These are phyloP conservation scores for Anolis sagrei DNA, from an alignment of 2,113 vertebrate genomes.

Conservation along the genomic window DNA sequence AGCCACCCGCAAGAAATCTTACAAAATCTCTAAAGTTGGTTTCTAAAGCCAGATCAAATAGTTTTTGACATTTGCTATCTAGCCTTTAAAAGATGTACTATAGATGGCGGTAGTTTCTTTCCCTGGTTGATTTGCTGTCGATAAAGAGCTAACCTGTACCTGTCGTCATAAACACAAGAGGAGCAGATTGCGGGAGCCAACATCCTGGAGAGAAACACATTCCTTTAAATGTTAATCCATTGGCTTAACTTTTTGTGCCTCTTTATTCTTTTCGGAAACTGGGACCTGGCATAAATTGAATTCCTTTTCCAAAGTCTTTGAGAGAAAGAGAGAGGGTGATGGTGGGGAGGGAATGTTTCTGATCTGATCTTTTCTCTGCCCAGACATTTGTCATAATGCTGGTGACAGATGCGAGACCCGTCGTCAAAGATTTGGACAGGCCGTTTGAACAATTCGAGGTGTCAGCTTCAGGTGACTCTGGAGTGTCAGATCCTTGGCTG, in stretches of 20 bases:
- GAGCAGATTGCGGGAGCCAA: conserved; percentile 57
- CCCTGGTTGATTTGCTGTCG: conserved; percentile 59
- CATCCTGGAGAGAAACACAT: conserved; percentile 61
- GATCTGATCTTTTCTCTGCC: conserved; percentile 3
- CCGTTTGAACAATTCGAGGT: background rate
- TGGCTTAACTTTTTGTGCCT: conserved; percentile 53
- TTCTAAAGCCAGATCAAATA: conserved; percentile 77
- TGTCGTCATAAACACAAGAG: conserved; percentile 60
- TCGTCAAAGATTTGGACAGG: background rate
- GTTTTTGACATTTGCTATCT: conserved; percentile 77
- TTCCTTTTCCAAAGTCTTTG: conserved; percentile 53
- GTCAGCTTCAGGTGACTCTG: background rate
- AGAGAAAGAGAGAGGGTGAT: background rate
- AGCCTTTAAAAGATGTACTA: conserved; percentile 66
- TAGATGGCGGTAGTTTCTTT: conserved; percentile 44
- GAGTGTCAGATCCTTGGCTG: background rate
- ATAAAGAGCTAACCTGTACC: conserved; percentile 66
- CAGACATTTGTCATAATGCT: background rate
- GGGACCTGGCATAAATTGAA: conserved; percentile 48
- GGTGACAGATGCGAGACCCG: background rate
- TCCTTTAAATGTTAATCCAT: conserved; percentile 68
- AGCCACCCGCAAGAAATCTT: conserved; percentile 58
- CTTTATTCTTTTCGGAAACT: conserved; percentile 60
- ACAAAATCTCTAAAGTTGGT: conserved; percentile 73
- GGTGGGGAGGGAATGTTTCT: conserved; percentile 33